phyloP scores from a whole-genome alignment of 2,113 vertebrate species.

The Pandion haliaetus region DNA sequence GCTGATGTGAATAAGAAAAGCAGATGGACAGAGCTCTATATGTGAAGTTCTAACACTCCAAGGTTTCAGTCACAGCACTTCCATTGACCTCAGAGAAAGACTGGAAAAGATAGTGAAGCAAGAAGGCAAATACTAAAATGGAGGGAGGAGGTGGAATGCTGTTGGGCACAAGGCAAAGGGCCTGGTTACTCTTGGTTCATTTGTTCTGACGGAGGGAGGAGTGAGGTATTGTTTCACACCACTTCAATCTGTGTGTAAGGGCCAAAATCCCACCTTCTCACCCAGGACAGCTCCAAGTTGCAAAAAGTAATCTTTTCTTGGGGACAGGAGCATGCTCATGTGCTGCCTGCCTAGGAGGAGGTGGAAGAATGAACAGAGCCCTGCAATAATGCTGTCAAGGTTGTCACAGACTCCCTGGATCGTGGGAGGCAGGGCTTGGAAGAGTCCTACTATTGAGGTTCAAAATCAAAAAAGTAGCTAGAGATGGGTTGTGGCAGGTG shows the following conservation, averaged over 20 bases:
- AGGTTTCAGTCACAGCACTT: not conserved
- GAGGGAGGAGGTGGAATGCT: not conserved
- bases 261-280: not conserved
- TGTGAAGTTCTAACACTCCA: not conserved
- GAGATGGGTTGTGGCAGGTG: not conserved
- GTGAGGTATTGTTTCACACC: not conserved
- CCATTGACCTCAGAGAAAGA: not conserved
- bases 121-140: not conserved
- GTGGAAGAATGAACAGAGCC: not conserved
- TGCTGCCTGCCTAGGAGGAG: not conserved
- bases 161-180: not conserved
- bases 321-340: not conserved
- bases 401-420: not conserved
- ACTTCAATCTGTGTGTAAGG: not conserved
- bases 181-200: not conserved
- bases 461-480: not conserved
- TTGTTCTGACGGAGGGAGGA: not conserved
- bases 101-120: not conserved
- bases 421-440: not conserved
- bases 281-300: not conserved
- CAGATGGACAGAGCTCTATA: not conserved
- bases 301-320: not conserved
- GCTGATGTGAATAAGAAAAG: not conserved
- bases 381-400: conserved; percentile 4
- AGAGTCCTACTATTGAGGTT: not conserved